A percentile compares a stretch with the other conserved stretches of the same genome.
These are phyloP conservation scores for Microcebus griseorufus DNA, from an alignment of 2,113 vertebrate genomes.

Conservation along the genomic window DNA sequence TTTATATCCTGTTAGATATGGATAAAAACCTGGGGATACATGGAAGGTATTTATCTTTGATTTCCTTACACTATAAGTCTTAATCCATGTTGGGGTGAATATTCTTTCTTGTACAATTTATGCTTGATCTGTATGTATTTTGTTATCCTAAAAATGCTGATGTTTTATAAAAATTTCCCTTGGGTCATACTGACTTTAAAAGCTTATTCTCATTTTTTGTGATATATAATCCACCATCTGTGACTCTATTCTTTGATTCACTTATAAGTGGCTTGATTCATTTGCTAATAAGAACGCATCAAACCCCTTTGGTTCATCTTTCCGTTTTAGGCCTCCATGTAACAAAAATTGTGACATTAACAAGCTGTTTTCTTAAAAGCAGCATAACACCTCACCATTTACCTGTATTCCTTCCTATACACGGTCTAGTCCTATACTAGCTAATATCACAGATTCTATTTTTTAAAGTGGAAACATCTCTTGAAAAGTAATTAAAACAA, in stretches of 20 bases:
- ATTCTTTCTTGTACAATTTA: background rate
- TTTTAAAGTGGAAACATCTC: background rate
- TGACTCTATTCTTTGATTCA: background rate
- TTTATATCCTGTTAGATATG: background rate
- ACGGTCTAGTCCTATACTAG: background rate
- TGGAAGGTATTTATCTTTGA: background rate
- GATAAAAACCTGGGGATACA: background rate
- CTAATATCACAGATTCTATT: background rate
- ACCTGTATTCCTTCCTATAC: background rate
- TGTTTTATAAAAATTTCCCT: background rate
- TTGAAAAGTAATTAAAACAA: conserved; percentile 54
- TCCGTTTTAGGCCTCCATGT: background rate
- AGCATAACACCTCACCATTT: background rate
- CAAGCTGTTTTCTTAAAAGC: background rate
- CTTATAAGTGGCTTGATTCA: background rate
- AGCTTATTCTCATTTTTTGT: background rate
- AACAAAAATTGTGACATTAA: background rate
- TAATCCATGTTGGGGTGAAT: background rate
- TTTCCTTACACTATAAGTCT: background rate
- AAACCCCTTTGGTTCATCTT: background rate
- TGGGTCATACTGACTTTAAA: background rate
- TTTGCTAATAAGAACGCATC: background rate
- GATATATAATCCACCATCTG: background rate
- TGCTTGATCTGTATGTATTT: background rate
- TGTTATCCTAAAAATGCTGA: background rate